phyloP scores from a whole-genome alignment of 2,797 vertebrate genomes.

The Lepilemur septentrionalis region DNA sequence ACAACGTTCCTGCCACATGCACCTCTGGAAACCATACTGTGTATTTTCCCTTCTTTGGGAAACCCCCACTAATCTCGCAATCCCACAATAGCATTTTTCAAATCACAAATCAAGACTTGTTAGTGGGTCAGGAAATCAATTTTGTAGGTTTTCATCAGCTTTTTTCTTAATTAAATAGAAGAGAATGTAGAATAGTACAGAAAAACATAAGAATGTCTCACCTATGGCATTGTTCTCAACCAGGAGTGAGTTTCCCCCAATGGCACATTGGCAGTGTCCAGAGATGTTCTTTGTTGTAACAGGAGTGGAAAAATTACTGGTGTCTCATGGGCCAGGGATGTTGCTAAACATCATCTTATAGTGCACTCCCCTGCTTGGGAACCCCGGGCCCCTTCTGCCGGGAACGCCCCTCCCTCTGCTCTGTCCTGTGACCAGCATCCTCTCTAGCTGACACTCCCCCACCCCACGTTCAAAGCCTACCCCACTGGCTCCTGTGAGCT shows the following conservation, averaged over 20 bases:
- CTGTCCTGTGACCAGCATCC: too few species aligned
- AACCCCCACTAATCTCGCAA: background rate
- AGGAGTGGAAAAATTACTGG: background rate
- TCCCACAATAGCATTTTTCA: background rate
- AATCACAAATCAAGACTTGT: background rate
- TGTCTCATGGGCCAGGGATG: background rate
- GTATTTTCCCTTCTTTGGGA: background rate
- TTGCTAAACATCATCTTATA: accelerated
- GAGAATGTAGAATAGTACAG: background rate
- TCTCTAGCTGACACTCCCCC: background rate
- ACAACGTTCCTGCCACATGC: too few species aligned
- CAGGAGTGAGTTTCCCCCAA: background rate
- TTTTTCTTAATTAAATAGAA: background rate
- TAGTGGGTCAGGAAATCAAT: background rate
- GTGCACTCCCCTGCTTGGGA: accelerated
- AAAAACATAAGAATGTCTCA: background rate
- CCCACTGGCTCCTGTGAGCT: background rate
- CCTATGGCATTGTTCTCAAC: too few species aligned
- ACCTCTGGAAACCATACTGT: background rate
- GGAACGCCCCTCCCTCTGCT: background rate
- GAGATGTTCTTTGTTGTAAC: background rate
- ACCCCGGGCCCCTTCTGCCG: too few species aligned
- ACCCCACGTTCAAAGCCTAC: background rate
- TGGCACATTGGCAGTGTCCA: too few species aligned
- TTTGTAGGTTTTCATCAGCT: too few species aligned